Base-by-base conservation (phyloP, 2,888 invertebrate species). In the Nudaria mundana region DNA sequence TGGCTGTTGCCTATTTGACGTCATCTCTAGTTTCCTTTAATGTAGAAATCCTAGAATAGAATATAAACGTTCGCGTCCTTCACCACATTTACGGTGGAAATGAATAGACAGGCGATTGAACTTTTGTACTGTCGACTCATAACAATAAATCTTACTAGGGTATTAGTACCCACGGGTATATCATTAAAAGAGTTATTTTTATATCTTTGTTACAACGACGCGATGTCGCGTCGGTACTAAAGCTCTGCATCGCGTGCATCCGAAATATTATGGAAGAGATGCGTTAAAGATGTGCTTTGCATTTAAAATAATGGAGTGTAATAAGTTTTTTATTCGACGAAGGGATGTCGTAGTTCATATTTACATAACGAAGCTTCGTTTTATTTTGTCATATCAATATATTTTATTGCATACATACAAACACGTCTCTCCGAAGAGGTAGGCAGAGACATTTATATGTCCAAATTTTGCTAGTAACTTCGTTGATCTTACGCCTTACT, bases 211-310 rank as follows among this genome's bases (percentile, higher is more conserved):
- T 43, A 16, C 24, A 15, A 10, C 40, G 52, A 46, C 69, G 69
- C 68, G 71, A 20, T 5, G 20, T 20, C 71, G 48, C 69, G 57
- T 52, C 23, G 40, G 47, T 47, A 51, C 62, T 66, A 62, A 62
- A 63, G 50, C 5, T 25, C 37, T 35, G 34, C 11, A 2, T 5
- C 44, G 51, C 44, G 41, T 54, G 48, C 30, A 30, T 40, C 15
- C 12, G 14, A 22, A 20, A 18, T 32, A 16, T 35, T 30, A 25
- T 34, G 26, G 20, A 30, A 35, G 15, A 56, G 40, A 37, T 30
- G 34, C 38, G 10, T 26, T 24, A 32, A 43, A 36, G 11, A 24
- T 25, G 44, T 34, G 34, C n/a, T 11, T 11, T 39, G 40, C 10
- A 43, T 43, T 37, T 11, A 24, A 40, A 40, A 14, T 20, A 10